These are phyloP conservation scores for Chamaetylas fuelleborni DNA, from an alignment of 2,113 vertebrate species.

Conservation along the genomic window DNA sequence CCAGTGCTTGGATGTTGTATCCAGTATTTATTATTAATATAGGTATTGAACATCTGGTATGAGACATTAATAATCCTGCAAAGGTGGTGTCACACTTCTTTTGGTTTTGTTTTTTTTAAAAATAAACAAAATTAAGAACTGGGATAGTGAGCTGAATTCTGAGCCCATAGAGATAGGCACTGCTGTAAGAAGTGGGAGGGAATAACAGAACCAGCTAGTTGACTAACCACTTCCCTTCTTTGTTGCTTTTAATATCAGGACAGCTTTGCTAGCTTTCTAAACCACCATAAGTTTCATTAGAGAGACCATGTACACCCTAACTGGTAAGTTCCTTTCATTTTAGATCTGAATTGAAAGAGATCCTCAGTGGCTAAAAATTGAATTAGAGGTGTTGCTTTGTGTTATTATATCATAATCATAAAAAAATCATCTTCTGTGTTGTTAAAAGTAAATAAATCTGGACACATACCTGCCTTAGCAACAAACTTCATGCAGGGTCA, in stretches of 20 bases:
- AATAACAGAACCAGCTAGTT: slow-evolving; percentile 72
- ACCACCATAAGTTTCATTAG: slow-evolving; percentile 43
- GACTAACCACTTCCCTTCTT: slow-evolving; percentile 82
- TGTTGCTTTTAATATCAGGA: slow-evolving; percentile 72
- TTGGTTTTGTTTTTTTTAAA: not conserved
- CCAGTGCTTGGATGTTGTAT: not conserved
- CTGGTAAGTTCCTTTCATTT: slow-evolving; percentile 74
- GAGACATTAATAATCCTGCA: not conserved
- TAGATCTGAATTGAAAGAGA: not conserved
- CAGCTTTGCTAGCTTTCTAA: slow-evolving; percentile 61
- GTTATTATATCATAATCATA: not conserved
- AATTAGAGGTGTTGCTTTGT: not conserved
- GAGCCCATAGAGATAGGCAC: slow-evolving; percentile 23
- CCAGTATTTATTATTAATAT: not conserved
- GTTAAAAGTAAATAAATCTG: not conserved
- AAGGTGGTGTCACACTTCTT: fast-evolving
- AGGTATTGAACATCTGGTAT: not conserved
- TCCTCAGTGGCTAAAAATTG: not conserved
- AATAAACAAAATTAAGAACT: not conserved
- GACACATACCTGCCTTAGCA: not conserved
- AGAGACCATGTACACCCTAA: slow-evolving; percentile 59
- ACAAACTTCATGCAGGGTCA: not conserved
- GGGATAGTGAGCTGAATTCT: slow-evolving; percentile 29
- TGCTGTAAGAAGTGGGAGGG: slow-evolving; percentile 71
- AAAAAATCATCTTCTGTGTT: not conserved